Base-by-base conservation (phyloP, 1,140 invertebrate species). In the Steinernema feltiae region DNA sequence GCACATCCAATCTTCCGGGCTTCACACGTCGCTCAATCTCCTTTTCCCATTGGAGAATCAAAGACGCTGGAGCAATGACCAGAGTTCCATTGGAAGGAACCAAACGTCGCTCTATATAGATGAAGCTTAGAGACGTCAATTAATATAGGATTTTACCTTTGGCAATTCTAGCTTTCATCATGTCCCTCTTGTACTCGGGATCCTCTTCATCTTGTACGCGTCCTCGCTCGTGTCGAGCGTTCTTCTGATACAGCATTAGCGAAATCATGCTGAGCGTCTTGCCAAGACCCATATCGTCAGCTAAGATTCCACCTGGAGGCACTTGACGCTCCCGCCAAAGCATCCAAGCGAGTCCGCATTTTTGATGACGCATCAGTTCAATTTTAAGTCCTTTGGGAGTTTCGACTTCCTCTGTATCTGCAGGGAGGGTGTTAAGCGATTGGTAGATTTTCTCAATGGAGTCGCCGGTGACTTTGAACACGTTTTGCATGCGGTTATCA, bases 231-330 rank as follows among this genome's bases (percentile, higher is more conserved):
- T 30, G 29, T 0, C 73, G 73, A 27, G 72, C 78, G 30, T 80
- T 80, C 70, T 80, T 80, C 74, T 89, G 86, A 46, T 88, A 87
- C 0, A 92, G 82, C 1, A 93, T 89, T 1, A 95, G 86, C 0
- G 94, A 90, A 76, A 98, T 93, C 91, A 95, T 94, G 0, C 93
- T 94, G 1, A 97, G 86, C 0, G 95, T 97, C 87, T 97, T 97
- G 0, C 93, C 93, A 0, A 90, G 84, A 31, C 95, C 95, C 94
- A 97, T 97, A 85, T 97, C 94, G 89, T 97, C 94, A 71, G 94
- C 88, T 24, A 89, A 79, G 79, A 88, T 89, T 73, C 94, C 94
- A 7, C 93, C 94, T 48, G 90, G 84, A 0, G 94, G 94, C 78
- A 89, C 89, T 86, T 95, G 92, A 2, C 88, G 88, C 87, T 97